phyloP scores from a whole-genome alignment of 1,140 invertebrate species.

The Lasioglossum baleicum region DNA sequence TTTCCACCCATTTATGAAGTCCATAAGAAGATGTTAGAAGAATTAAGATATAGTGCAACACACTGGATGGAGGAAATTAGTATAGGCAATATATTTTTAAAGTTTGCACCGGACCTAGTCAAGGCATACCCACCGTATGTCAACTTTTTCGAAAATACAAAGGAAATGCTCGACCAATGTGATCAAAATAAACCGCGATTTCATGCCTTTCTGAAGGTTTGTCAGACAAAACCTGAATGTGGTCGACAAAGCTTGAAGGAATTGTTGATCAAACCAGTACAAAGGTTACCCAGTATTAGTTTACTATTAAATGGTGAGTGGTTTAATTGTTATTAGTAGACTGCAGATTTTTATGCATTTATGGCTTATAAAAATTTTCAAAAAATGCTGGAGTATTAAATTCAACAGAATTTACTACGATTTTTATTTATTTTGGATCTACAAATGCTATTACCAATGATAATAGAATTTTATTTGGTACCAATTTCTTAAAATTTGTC shows the following conservation, averaged over 20 bases:
- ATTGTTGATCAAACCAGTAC: conserved; percentile 96
- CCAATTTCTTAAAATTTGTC: no score
- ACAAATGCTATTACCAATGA: no score
- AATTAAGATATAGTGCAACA: conserved; percentile 85
- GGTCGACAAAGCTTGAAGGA: conserved; percentile 96
- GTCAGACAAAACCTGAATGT: conserved; percentile 95
- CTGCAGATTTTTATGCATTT: no score
- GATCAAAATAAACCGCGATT: conserved; percentile 96
- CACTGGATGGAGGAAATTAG: conserved; percentile 92
- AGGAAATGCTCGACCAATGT: conserved; percentile 94
- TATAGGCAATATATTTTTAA: conserved; percentile 93
- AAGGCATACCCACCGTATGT: conserved; percentile 98
- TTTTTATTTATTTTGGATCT: no score
- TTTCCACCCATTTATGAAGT: conserved; percentile 96
- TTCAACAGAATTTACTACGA: no score
- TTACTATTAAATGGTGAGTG: conserved; percentile 93
- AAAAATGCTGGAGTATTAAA: no score
- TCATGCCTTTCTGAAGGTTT: conserved; percentile 98
- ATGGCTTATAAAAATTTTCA: no score
- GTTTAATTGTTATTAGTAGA: conserved; percentile 6
- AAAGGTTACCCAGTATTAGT: conserved; percentile 96
- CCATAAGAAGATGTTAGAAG: conserved; percentile 91
- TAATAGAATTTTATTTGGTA: no score
- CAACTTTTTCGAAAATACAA: conserved; percentile 98
- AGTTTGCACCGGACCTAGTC: conserved; percentile 89